A percentile compares a stretch with the other conserved stretches of the same genome.
Evolutionary conservation across 2,113 vertebrate species (phyloP).

Genomic region (Pedionomus torquatus): DNA sequence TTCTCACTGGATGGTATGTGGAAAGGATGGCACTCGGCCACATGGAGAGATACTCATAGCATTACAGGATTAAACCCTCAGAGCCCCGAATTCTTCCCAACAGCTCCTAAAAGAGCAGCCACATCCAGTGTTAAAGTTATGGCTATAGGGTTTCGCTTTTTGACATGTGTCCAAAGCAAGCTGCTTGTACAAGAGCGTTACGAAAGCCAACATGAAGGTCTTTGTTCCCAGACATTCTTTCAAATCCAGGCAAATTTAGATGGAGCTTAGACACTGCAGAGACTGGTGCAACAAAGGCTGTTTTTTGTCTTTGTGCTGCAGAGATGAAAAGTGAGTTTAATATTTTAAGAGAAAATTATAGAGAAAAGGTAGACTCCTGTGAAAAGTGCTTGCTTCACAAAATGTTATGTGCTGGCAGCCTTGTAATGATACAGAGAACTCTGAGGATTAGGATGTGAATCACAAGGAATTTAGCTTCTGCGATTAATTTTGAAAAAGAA

Average conservation of each 20-base stretch:
- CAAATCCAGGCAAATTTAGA: neutral
- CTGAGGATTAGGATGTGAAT: constrained; percentile 50
- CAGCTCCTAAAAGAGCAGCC: neutral
- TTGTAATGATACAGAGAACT: constrained; percentile 50
- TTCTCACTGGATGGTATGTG: neutral
- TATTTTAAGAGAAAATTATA: neutral
- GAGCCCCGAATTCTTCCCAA: neutral
- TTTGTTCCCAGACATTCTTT: constrained; percentile 30
- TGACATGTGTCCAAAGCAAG: neutral
- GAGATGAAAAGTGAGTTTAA: neutral
- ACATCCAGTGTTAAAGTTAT: neutral
- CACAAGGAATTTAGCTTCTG: constrained; percentile 35
- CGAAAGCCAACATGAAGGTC: neutral
- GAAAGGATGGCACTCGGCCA: constrained; percentile 14
- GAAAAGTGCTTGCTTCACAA: constrained; percentile 18
- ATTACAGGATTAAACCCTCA: neutral
- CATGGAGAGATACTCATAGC: neutral
- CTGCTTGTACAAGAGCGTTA: neutral
- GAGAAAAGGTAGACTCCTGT: neutral
- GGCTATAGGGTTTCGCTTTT: neutral
- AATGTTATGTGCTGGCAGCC: neutral
- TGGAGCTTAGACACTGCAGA: neutral
- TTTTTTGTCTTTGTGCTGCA: neutral
- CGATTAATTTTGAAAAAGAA: constrained; percentile 55
- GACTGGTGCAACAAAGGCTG: neutral